These are phyloP conservation scores for Papilio demoleus DNA, from an alignment of 2,888 invertebrate species.

Conservation along the genomic window DNA sequence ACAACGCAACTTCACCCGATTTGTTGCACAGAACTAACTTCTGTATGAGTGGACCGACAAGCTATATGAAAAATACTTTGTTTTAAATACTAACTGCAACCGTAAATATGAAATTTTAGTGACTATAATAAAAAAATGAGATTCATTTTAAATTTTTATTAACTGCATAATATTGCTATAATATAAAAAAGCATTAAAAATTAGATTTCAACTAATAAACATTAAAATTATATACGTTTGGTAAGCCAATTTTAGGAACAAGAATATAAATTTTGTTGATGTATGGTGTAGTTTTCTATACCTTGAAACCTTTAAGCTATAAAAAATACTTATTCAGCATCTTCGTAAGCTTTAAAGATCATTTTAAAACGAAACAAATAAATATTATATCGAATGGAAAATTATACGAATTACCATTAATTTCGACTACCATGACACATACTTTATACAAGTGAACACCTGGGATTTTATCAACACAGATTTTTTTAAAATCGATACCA, in stretches of 20 bases:
- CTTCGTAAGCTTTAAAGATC: no score
- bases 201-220: not conserved
- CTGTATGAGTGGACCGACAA: no score
- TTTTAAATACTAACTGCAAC: not conserved
- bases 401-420: no score
- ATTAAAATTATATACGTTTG: not conserved
- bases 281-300: not conserved
- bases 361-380: no score
- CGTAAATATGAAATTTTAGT: not conserved
- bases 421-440: no score
- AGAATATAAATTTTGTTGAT: not conserved
- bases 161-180: not conserved
- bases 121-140: not conserved
- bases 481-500: no score
- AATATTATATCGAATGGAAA: no score
- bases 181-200: not conserved
- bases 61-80: no score
- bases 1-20: no score
- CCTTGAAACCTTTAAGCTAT: not conserved
- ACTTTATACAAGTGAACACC: no score
- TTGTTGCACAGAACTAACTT: no score
- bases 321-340: not conserved
- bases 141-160: not conserved
- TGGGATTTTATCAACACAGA: no score
- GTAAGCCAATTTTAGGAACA: not conserved